Evolutionary conservation across 2,797 vertebrate genomes (phyloP).

Genomic region (Orestias chungarensis): DNA sequence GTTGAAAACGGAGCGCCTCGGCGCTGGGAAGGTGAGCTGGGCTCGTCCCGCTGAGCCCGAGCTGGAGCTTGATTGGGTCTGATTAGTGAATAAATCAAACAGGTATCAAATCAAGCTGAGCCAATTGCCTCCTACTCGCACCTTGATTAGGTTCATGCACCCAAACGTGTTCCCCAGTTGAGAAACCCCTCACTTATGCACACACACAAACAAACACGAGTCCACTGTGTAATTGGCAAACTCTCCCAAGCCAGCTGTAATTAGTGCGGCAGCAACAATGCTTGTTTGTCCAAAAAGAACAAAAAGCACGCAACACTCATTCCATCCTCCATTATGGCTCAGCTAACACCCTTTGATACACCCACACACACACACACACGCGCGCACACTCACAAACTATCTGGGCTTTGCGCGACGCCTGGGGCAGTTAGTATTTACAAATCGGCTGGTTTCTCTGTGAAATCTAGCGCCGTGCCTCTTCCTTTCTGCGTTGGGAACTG

Average conservation of each 20-base stretch:
- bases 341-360: conserved; percentile 65
- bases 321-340: conserved; percentile 51
- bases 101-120: conserved; percentile 77
- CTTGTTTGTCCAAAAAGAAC: conserved; percentile 65
- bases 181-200: conserved; percentile 43
- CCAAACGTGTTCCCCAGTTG: conserved; percentile 64
- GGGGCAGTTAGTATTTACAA: conserved; percentile 63
- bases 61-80: conserved; percentile 77
- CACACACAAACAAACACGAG: conserved; percentile 21
- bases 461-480: conserved; percentile 44
- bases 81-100: conserved; percentile 79
- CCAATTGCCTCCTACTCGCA: conserved; percentile 73
- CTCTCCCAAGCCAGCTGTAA: conserved; percentile 68
- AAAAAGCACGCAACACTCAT: conserved; percentile 46
- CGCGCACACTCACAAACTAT: conserved; percentile 20
- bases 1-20: conserved; percentile 62
- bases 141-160: conserved; percentile 78
- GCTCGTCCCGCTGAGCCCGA: conserved; percentile 58
- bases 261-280: conserved; percentile 75
- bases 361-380: conserved; percentile 38
- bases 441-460: conserved; percentile 44
- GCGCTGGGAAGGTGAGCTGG: conserved; percentile 50
- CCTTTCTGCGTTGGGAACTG: conserved; percentile 39
- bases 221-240: conserved; percentile 72
- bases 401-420: conserved; percentile 40